phyloP scores from a whole-genome alignment of 2,888 invertebrate genomes.

The Hirtodrosophila confusa region DNA sequence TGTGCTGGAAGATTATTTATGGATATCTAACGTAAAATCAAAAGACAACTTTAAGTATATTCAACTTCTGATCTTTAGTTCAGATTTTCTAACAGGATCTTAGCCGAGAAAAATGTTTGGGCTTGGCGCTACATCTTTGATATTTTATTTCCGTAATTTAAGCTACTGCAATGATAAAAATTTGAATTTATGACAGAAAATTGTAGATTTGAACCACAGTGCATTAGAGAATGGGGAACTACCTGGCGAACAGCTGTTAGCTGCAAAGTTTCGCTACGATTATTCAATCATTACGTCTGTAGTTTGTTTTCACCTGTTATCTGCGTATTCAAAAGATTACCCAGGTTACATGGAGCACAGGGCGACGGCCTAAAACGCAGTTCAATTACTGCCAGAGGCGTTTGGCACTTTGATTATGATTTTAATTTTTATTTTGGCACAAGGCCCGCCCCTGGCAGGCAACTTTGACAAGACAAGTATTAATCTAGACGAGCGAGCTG shows the following conservation, averaged over 20 bases:
- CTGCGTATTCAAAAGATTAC: conserved; percentile 31
- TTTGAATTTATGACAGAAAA: too few species aligned
- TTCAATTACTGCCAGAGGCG: conserved; percentile 34
- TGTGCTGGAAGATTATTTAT: too few species aligned
- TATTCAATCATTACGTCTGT: conserved; percentile 35
- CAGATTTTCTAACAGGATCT: too few species aligned
- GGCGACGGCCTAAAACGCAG: conserved; percentile 43
- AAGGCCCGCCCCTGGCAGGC: conserved; percentile 10
- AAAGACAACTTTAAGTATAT: too few species aligned
- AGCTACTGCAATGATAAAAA: too few species aligned
- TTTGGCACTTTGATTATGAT: conserved; percentile 32
- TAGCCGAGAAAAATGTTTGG: too few species aligned
- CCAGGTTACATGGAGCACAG: conserved; percentile 29
- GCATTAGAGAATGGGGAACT: background rate
- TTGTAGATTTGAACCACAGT: too few species aligned
- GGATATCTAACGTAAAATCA: too few species aligned
- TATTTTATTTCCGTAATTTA: too few species aligned
- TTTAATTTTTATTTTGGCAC: conserved; percentile 47
- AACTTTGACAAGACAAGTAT: conserved; percentile 56
- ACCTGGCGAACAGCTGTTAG: conserved; percentile 1
- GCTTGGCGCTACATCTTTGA: too few species aligned
- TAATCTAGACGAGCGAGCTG: conserved; percentile 69
- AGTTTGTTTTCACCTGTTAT: conserved; percentile 13
- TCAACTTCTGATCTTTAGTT: too few species aligned
- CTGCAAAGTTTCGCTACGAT: conserved; percentile 12